Base-by-base conservation (phyloP, 2,797 vertebrate genomes). In the Microcaecilia unicolor region DNA sequence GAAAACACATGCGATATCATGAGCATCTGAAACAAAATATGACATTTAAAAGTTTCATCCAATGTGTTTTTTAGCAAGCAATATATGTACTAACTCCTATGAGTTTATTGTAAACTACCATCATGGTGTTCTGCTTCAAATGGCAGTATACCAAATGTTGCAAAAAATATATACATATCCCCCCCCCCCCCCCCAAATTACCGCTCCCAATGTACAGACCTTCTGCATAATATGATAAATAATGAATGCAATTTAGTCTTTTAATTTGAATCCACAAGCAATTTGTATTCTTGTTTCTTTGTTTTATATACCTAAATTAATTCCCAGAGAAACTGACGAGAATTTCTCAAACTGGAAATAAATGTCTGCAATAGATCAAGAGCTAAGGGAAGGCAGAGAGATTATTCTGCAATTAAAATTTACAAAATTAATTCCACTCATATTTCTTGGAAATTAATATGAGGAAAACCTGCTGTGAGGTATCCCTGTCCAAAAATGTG, bases 231-330 rank as follows among this genome's bases (percentile, higher is more conserved):
- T 72, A 57, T 66, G 54, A 58, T 58, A 50, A 67, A 66, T 72
- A 77, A 80, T 78, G 74, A 69, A 64, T 70, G 61, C 55, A 76
- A 80, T 80, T n/a, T 76, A 78, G 72, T 53, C 48, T 50, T 67
- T 70, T 76, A 55, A 69, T 74, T 70, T 72, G 72, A 74, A 72
- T 72, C 67, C 63, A 66, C 61, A 69, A 67, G 51, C 30, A 48
- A 64, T 68, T 67, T 57, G 33, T 31, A 46, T 38, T 28, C 11
- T 6, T 3, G n/a, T 30, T 18, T 6, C 27, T 20, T 34, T 34
- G 64, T 69, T 68, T 70, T 47, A 50, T 55, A 74, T 70, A 65
- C 49, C 61, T 57, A 70, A 80, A 77, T 80, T 67, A 74, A 80
- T 75, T 78, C 70, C 69, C 52, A 61, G 64, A 68, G 76, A 76